Percentiles rank a stretch among this genome's conserved stretches.
Conservation (phyloP, 2,888 invertebrate genomes). For the Beris chalybata region DNA sequence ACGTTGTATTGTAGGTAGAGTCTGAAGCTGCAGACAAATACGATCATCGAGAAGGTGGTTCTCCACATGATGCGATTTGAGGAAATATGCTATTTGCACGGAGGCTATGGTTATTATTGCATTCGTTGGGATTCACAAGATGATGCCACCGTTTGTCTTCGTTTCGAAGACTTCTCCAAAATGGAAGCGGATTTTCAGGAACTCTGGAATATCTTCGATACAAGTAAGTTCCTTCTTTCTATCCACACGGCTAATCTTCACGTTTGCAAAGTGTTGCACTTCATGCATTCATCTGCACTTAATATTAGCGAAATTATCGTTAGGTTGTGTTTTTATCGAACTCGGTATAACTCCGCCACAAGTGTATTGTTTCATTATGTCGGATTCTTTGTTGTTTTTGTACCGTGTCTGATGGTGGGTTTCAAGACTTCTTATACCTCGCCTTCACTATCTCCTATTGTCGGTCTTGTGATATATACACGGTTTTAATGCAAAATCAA, state of each 20-base stretch:
- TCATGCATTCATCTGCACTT: no score
- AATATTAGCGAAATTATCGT: no score
- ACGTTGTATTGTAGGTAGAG: no score
- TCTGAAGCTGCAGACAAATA: not conserved
- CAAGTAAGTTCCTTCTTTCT: no score
- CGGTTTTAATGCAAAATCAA: slow-evolving; percentile 19
- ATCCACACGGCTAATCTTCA: no score
- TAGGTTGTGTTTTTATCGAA: no score
- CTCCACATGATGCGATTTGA: slow-evolving; percentile 24
- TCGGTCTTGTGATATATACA: slow-evolving; percentile 1
- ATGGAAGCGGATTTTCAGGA: slow-evolving; percentile 21
- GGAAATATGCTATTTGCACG: slow-evolving; percentile 25
- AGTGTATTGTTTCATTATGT: no score
- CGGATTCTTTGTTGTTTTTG: no score
- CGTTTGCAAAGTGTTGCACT: no score
- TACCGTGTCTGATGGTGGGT: no score
- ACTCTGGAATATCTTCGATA: not conserved
- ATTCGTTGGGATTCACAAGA: slow-evolving; percentile 13
- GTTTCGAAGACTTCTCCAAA: not conserved
- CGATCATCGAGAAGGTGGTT: slow-evolving; percentile 25
- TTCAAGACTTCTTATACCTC: not conserved
- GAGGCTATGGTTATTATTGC: slow-evolving; percentile 17
- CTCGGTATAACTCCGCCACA: no score
- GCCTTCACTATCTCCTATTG: slow-evolving; percentile 14
- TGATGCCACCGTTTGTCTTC: slow-evolving; percentile 11